phyloP scores from a whole-genome alignment of 2,888 invertebrate genomes.

The Leptinotarsa haldemani region DNA sequence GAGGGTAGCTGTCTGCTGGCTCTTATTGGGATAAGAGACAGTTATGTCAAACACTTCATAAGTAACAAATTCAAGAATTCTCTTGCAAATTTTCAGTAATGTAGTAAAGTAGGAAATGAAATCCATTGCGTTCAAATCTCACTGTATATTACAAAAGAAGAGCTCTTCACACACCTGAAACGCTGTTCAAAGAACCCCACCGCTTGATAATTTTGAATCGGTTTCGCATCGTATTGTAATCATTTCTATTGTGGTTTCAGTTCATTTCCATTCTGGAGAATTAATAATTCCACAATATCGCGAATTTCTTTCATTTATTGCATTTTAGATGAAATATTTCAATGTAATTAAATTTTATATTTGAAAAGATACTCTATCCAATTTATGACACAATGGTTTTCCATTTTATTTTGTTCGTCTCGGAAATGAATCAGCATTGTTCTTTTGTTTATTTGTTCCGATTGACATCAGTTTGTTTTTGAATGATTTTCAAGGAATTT shows the following conservation, averaged over 20 bases:
- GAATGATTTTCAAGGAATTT: too few relatives aligned
- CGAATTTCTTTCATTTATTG: conserved; percentile 1
- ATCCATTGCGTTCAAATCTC: too few relatives aligned
- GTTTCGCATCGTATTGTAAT: conserved; percentile 25
- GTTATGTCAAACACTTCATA: too few relatives aligned
- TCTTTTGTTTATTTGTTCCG: too few relatives aligned
- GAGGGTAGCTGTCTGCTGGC: too few relatives aligned
- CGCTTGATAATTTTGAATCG: background rate
- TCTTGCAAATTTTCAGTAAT: too few relatives aligned
- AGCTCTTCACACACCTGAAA: background rate
- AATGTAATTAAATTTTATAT: conserved; percentile 36
- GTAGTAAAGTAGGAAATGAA: too few relatives aligned
- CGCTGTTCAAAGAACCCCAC: background rate
- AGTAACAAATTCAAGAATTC: too few relatives aligned
- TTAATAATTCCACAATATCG: conserved; percentile 22
- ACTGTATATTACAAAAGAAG: too few relatives aligned
- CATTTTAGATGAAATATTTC: conserved; percentile 31
- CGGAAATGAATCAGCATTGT: background rate
- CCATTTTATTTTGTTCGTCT: background rate
- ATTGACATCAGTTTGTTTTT: too few relatives aligned
- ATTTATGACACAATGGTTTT: background rate
- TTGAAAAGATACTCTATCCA: conserved; percentile 24
- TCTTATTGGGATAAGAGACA: too few relatives aligned
- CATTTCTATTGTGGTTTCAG: conserved; percentile 35
- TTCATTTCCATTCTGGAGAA: conserved; percentile 32